Percentiles rank a stretch among this genome's conserved stretches.
phyloP scores from a whole-genome alignment of 2,113 vertebrate species.

The Sinosuthora webbiana region DNA sequence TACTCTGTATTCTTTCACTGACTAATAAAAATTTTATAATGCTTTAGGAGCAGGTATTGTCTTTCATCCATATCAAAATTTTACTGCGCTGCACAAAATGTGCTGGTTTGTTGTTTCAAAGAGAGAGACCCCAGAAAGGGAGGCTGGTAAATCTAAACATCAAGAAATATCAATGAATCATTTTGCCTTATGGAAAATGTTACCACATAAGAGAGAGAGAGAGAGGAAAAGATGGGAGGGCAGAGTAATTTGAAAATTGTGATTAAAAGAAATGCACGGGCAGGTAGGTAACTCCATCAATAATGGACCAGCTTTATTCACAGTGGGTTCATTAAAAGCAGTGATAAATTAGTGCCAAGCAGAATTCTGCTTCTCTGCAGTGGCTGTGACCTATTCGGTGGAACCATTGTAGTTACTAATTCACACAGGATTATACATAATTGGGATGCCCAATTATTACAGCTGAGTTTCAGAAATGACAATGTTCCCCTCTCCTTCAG shows the following conservation, averaged over 20 bases:
- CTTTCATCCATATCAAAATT: not conserved
- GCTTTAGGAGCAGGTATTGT: not conserved
- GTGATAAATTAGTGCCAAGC: conserved; percentile 21
- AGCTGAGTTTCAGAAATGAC: conserved; percentile 47
- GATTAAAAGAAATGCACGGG: not conserved
- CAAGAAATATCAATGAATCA: not conserved
- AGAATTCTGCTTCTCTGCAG: conserved; percentile 34
- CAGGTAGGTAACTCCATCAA: not conserved
- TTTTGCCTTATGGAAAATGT: not conserved
- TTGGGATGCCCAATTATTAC: conserved; percentile 52
- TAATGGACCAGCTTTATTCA: not conserved
- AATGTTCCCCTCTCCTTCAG: conserved; percentile 54
- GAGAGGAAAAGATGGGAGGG: not conserved
- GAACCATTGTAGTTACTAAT: conserved; percentile 57
- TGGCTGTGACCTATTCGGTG: conserved; percentile 42
- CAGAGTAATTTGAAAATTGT: not conserved
- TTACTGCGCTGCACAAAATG: not conserved
- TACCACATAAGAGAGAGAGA: not conserved
- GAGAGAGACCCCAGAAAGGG: not conserved
- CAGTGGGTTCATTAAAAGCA: conserved; percentile 18
- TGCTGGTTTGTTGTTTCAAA: not conserved
- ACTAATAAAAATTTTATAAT: not conserved
- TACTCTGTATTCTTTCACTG: not conserved
- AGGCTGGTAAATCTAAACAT: not conserved
- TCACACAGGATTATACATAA: conserved; percentile 59